Percentiles rank a stretch among this genome's conserved stretches.
phyloP scores from a whole-genome alignment of 2,888 invertebrate species.

The Arenicola marina region DNA sequence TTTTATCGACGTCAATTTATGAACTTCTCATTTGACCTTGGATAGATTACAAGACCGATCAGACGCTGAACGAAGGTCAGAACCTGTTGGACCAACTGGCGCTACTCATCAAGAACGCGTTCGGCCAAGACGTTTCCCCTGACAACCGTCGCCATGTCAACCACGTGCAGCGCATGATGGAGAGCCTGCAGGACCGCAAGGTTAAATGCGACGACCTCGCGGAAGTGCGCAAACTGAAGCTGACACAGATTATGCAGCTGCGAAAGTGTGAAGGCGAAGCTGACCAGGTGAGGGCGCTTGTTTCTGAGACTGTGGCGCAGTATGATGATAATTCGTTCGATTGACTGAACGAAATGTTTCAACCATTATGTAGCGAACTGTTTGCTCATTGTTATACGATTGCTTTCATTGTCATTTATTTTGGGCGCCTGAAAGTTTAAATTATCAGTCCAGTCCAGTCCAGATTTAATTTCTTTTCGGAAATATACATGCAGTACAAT shows the following conservation, averaged over 20 bases:
- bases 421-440: no score
- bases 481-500: no score
- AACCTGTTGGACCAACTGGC: conserved; percentile 77
- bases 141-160: conserved; percentile 67
- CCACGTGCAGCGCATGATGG: conserved; percentile 68
- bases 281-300: conserved; percentile 69
- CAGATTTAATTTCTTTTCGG: no score
- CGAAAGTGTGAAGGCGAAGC: conserved; percentile 78
- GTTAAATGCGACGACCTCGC: conserved; percentile 72
- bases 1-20: no score
- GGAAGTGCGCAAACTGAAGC: conserved; percentile 75
- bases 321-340: no score
- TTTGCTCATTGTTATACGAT: no score
- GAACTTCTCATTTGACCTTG: no score
- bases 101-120: conserved; percentile 78
- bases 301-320: neutral
- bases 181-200: conserved; percentile 65
- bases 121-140: conserved; percentile 70
- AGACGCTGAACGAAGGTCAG: conserved; percentile 75
- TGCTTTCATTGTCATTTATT: no score
- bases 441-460: no score
- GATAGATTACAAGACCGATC: no score
- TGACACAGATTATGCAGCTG: conserved; percentile 78
- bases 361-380: no score
- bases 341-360: no score